Base-by-base conservation (phyloP, 2,797 vertebrate species). In the Gallinago solitaria region DNA sequence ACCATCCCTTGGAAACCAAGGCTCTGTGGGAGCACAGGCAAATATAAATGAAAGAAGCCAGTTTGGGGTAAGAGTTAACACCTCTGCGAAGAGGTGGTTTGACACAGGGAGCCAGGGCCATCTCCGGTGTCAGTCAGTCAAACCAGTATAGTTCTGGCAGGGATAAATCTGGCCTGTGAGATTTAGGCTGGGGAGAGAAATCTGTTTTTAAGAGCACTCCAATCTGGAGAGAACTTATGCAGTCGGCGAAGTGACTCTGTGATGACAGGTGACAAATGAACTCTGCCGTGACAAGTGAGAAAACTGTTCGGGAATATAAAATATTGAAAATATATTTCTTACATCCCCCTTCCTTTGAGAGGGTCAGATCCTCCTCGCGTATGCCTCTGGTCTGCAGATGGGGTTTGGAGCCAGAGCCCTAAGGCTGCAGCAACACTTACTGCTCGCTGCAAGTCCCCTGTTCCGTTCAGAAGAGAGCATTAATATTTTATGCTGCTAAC, bases 191-290 rank as follows among this genome's bases (percentile, higher is more conserved):
- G 59, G 13, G n/a, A 83, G 56, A 96, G 70, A 92, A 93, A 97
- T 95, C 39, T 90, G 56, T 47, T 89, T 77, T 91, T 90, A 90
- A 92, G 84, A 89, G 37, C 85, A 27, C 78, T 95, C 85, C 89
- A 95, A 61, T 96, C 93, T 94, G 87, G 70, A 93, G 83, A 70
- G 91, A 95, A 93, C 30, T 76, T 64, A 33, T 76, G 57, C 91
- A 93, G 94, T 96, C 54, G 53, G 94, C 45, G 4, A 87, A 96
- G 91, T 73, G 82, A 85, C 71, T 96, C 60, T 39, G 61, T 60
- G 96, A 82, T 95, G 96, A 93, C 94, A 90, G 85, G 78, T 93
- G 95, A 96, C 93, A 93, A 97, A 96, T 78, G 95, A 87, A 95
- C 92, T 92, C 78, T 50, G 70, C 90, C 4, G 37, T 93, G 96